These are phyloP conservation scores for Tapirus terrestris DNA, from an alignment of 2,113 vertebrate genomes.

Conservation along the genomic window DNA sequence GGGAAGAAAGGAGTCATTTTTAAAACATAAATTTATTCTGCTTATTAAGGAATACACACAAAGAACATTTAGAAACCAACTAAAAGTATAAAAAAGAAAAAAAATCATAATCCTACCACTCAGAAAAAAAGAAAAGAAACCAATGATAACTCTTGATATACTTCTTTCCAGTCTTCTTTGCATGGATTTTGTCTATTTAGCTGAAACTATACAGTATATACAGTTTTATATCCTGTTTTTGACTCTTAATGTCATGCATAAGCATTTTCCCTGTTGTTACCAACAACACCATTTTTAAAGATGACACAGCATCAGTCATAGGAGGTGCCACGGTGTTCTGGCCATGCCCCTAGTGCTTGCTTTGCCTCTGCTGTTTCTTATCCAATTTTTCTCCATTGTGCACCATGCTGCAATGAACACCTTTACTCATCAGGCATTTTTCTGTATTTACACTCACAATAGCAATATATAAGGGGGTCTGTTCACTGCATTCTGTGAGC, in stretches of 20 bases:
- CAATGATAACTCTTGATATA: background rate
- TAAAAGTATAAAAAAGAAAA: background rate
- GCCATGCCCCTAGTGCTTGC: accelerated
- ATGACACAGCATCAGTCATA: accelerated
- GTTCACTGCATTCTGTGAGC: background rate
- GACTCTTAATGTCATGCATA: background rate
- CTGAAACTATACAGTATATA: background rate
- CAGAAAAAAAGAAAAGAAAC: background rate
- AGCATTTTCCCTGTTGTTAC: background rate
- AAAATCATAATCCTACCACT: background rate
- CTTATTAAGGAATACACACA: background rate
- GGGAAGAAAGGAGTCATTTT: background rate
- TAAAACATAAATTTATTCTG: background rate
- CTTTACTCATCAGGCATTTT: accelerated
- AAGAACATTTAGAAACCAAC: background rate
- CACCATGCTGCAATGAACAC: accelerated
- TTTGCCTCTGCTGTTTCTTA: background rate
- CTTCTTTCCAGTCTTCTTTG: background rate
- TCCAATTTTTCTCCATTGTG: background rate
- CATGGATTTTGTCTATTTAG: too few species aligned
- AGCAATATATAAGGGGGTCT: accelerated
- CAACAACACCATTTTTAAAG: background rate
- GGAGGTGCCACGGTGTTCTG: accelerated
- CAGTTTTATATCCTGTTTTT: background rate
- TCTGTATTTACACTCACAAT: background rate